phyloP scores from a whole-genome alignment of 35 echinoderm and acorn worm species.

The Anneissia japonica region DNA sequence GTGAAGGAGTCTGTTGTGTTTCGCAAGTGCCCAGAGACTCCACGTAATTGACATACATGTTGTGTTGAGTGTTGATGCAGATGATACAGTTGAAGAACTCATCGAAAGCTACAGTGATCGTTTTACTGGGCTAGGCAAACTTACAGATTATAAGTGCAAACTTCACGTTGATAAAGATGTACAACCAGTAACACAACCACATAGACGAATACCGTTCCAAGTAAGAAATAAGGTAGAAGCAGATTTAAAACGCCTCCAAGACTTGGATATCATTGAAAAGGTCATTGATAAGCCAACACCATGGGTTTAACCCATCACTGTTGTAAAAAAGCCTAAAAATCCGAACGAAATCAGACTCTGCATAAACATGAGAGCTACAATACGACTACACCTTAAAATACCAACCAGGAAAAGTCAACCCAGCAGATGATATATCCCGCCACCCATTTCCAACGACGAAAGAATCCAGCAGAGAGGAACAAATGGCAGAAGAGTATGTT shows the following conservation, averaged over 20 bases:
- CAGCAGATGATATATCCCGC: slow-evolving; percentile 53
- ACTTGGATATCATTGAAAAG: slow-evolving; percentile 46
- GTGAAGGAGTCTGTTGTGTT: slow-evolving; percentile 3
- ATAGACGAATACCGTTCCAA: slow-evolving; percentile 60
- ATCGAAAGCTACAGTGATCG: slow-evolving; percentile 12
- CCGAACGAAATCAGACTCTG: slow-evolving; percentile 26
- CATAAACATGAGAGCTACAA: slow-evolving; percentile 41
- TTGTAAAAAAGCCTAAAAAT: slow-evolving; percentile 31
- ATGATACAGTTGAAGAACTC: neutral
- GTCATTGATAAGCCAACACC: slow-evolving; percentile 9
- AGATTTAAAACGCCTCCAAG: slow-evolving; percentile 47
- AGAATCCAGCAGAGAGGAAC: neutral
- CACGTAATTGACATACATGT: neutral
- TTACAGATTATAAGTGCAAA: slow-evolving; percentile 35
- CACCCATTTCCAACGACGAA: slow-evolving; percentile 4
- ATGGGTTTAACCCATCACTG: slow-evolving; percentile 35
- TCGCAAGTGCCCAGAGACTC: neutral
- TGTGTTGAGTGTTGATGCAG: too few species aligned
- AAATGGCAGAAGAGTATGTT: slow-evolving; percentile 29
- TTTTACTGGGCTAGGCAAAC: slow-evolving; percentile 40
- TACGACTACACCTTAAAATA: slow-evolving; percentile 35
- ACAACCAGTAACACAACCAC: slow-evolving; percentile 49
- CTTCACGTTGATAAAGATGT: slow-evolving; percentile 42
- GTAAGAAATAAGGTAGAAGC: slow-evolving; percentile 36
- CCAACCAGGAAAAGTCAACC: slow-evolving; percentile 40